Percentiles rank a stretch among this genome's conserved stretches.
phyloP scores from a whole-genome alignment of 2,888 invertebrate species.

The Rhagonycha fulva region DNA sequence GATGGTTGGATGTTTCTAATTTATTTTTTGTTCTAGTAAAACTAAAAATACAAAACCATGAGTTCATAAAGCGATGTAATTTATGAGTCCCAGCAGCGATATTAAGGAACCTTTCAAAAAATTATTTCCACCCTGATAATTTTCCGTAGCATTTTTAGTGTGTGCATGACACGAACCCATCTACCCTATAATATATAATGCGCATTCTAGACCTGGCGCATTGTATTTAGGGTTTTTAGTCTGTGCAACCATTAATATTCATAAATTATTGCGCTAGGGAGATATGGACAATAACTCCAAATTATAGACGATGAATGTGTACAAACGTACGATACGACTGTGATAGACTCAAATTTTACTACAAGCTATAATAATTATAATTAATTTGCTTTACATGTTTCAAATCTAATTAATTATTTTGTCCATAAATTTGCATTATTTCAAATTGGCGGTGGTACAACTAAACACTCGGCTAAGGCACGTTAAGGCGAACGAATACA shows the following conservation, averaged over 20 bases:
- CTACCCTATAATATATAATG: constrained; percentile 32
- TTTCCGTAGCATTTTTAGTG: constrained; percentile 30
- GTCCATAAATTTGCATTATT: constrained; percentile 25
- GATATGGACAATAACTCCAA: constrained; percentile 52
- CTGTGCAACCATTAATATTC: constrained; percentile 45
- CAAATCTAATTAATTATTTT: constrained; percentile 21
- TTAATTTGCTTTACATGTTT: constrained; percentile 37
- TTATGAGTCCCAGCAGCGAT: constrained; percentile 29
- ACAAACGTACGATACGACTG: constrained; percentile 31
- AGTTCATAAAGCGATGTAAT: constrained; percentile 23
- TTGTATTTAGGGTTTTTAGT: constrained; percentile 31
- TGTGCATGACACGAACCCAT: constrained; percentile 32
- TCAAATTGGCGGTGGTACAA: constrained; percentile 5
- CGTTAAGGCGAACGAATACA: constrained; percentile 5
- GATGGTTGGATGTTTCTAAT: constrained; percentile 3
- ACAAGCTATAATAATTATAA: constrained; percentile 40
- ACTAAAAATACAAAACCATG: constrained; percentile 10
- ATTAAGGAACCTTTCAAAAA: constrained; percentile 30
- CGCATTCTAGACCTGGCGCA: constrained; percentile 30
- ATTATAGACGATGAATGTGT: constrained; percentile 45
- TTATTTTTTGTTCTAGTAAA: constrained; percentile 22
- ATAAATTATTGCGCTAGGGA: constrained; percentile 47
- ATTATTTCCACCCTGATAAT: constrained; percentile 32
- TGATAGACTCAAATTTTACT: constrained; percentile 35
- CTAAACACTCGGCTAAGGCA: constrained; percentile 10